Evolutionary conservation across 92 coral and sea anemone genomes (phyloP).

Genomic region (Virgularia gustaviana): DNA sequence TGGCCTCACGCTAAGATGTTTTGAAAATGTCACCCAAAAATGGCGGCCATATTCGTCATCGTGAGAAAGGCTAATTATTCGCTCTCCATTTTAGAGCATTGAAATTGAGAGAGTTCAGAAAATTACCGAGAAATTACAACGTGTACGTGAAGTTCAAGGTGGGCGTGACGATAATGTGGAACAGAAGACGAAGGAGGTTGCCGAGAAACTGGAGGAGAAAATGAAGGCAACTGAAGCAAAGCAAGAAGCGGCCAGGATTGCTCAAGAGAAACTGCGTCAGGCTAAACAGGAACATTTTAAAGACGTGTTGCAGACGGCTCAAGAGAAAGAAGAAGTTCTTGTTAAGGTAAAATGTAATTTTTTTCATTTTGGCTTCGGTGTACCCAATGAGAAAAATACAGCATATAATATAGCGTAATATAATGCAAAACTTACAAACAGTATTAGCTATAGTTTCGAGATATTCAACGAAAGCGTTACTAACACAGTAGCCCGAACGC

Average conservation of each 20-base stretch:
- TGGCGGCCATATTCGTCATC: no score
- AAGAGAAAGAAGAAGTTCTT: slow-evolving; percentile 33
- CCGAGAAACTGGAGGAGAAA: slow-evolving; percentile 76
- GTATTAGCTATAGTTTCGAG: no score
- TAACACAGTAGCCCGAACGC: no score
- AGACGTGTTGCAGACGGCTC: slow-evolving; percentile 63
- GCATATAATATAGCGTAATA: no score
- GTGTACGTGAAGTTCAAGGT: slow-evolving; percentile 61
- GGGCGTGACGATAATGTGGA: slow-evolving; percentile 51
- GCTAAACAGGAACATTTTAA: slow-evolving; percentile 84
- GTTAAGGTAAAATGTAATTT: slow-evolving; percentile 7
- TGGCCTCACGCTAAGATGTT: no score
- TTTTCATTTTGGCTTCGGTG: no score
- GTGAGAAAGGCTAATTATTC: not conserved
- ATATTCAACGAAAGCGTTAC: no score
- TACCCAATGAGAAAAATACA: no score
- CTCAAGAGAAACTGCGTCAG: slow-evolving; percentile 62
- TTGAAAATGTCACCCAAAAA: not conserved
- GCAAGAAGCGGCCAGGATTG: slow-evolving; percentile 67
- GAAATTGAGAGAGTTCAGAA: slow-evolving; percentile 54
- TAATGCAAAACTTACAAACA: no score
- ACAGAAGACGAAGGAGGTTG: slow-evolving; percentile 66
- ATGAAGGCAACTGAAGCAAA: slow-evolving; percentile 67
- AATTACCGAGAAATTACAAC: slow-evolving; percentile 57
- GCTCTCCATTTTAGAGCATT: slow-evolving; percentile 40